phyloP scores from a whole-genome alignment of 2,888 invertebrate species.

The Hypomecis atomaria region DNA sequence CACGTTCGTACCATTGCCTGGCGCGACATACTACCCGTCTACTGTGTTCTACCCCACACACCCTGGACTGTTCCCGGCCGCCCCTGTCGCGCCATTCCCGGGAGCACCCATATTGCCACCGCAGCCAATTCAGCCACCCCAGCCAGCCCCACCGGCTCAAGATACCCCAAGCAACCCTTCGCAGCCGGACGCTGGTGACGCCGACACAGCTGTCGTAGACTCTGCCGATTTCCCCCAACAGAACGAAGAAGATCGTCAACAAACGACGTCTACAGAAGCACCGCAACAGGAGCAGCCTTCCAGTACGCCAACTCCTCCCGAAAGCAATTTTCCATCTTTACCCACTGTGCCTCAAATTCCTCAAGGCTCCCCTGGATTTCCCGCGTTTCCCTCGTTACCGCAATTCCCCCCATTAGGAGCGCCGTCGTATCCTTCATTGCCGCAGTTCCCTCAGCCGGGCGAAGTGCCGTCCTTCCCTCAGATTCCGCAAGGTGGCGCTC shows the following conservation, averaged over 20 bases:
- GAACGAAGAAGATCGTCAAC: slow-evolving; percentile 43
- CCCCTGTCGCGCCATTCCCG: slow-evolving; percentile 49
- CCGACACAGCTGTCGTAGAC: slow-evolving; percentile 72
- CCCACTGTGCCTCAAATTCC: slow-evolving; percentile 41
- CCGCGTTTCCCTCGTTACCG: slow-evolving; percentile 20
- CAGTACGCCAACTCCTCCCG: slow-evolving; percentile 45
- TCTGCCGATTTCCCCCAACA: slow-evolving; percentile 62
- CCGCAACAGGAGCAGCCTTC: slow-evolving; percentile 48
- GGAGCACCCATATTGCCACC: background rate
- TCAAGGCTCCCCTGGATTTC: slow-evolving; percentile 17
- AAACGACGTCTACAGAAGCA: slow-evolving; percentile 41
- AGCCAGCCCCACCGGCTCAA: slow-evolving; percentile 34
- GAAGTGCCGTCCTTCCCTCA: slow-evolving; percentile 40
- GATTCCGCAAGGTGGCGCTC: slow-evolving; percentile 22
- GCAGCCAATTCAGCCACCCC: background rate
- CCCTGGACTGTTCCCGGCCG: slow-evolving; percentile 43
- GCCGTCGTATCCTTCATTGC: slow-evolving; percentile 49
- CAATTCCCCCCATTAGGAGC: slow-evolving; percentile 46
- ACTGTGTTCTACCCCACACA: slow-evolving; percentile 58
- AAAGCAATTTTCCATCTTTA: slow-evolving; percentile 48
- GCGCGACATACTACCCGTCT: slow-evolving; percentile 60
- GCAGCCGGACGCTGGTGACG: slow-evolving; percentile 58
- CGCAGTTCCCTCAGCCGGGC: slow-evolving; percentile 45
- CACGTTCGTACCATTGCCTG: slow-evolving; percentile 57
- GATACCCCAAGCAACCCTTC: slow-evolving; percentile 45